phyloP scores from a whole-genome alignment of 2,113 vertebrate genomes.

The Engystomops pustulosus region DNA sequence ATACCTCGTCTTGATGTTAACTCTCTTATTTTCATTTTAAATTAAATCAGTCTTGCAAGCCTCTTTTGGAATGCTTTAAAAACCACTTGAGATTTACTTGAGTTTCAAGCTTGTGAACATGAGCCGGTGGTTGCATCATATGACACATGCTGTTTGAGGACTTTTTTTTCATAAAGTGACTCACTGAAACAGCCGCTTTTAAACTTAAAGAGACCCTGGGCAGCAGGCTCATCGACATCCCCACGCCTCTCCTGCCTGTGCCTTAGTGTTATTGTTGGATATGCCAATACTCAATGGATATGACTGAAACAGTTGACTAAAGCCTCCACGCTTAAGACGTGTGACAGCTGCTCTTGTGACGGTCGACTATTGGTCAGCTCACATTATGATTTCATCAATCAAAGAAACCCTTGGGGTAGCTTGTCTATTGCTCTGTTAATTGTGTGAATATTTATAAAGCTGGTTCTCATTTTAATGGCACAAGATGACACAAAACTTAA shows the following conservation, averaged over 20 bases:
- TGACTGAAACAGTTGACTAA: constrained; percentile 33
- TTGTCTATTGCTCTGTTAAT: neutral
- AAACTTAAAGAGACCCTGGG: constrained; percentile 51
- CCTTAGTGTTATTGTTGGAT: constrained; percentile 50
- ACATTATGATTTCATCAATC: constrained; percentile 45
- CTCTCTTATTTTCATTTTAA: constrained; percentile 43
- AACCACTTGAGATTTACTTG: constrained; percentile 41
- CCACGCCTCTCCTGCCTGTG: constrained; percentile 10
- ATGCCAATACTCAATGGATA: constrained; percentile 43
- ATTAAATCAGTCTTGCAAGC: constrained; percentile 8
- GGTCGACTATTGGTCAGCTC: constrained; percentile 21
- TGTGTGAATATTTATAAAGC: constrained; percentile 49
- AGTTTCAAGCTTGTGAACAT: constrained; percentile 42
- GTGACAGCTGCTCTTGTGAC: constrained; percentile 24
- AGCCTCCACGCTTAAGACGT: constrained; percentile 14
- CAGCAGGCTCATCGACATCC: neutral
- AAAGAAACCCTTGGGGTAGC: neutral
- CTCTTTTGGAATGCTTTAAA: constrained; percentile 31
- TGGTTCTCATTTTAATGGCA: constrained; percentile 36
- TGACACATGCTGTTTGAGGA: constrained; percentile 52
- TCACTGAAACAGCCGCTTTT: constrained; percentile 32
- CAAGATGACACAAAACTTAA: constrained; percentile 33
- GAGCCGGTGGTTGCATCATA: constrained; percentile 43
- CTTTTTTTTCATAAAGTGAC: constrained; percentile 43
- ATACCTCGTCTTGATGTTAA: constrained; percentile 41